Base-by-base conservation (phyloP, 2,888 invertebrate species). In the Ochlodes sylvanus region DNA sequence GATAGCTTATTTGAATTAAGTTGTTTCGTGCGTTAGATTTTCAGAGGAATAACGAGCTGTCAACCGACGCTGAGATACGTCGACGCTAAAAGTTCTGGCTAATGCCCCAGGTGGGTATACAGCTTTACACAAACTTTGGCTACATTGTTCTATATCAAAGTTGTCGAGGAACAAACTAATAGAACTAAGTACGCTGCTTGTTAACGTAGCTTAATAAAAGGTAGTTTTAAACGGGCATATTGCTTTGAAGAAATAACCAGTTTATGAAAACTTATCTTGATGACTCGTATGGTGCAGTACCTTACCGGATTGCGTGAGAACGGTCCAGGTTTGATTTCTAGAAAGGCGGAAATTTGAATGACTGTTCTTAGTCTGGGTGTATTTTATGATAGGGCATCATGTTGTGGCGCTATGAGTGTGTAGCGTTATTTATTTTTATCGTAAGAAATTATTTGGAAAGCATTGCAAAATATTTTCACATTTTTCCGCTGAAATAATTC, bases 61-160 rank as follows among this genome's bases (percentile, higher is more conserved):
- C 57, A 42, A 17, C 14, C 19, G 42, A 21, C 41, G 57, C 21
- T 12, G 41, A 42, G 42, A 58, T 38, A 58, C 57, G 57, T 42
- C 41, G 41, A 58, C 57, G 41, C 57, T 41, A 42, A 58, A 58
- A 58, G 57, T 58, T 58, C 14, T 38, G 21, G 57, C 21, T 58
- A 58, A 58, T 58, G 19, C 50, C 50, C 50, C 50, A 50, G 50
- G 50, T 50, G 12, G 4, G 19, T 50, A 50, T 19, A 19, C 50
- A 50, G 50, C 50, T 50, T 50, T 50, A 19, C 17, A 19, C 50
- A 19, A 50, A 50, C 50, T 50, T 50, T 19, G 4, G 12, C 50
- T 50, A 19, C 50, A 10, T 50, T 50, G 19, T 50, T 19, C 50
- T 50, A 50, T 50, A 50, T n/a, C 19, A 47, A 47, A 50, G 50